Base-by-base conservation (phyloP, 2,797 vertebrate genomes). In the Eidolon dupreanum region DNA sequence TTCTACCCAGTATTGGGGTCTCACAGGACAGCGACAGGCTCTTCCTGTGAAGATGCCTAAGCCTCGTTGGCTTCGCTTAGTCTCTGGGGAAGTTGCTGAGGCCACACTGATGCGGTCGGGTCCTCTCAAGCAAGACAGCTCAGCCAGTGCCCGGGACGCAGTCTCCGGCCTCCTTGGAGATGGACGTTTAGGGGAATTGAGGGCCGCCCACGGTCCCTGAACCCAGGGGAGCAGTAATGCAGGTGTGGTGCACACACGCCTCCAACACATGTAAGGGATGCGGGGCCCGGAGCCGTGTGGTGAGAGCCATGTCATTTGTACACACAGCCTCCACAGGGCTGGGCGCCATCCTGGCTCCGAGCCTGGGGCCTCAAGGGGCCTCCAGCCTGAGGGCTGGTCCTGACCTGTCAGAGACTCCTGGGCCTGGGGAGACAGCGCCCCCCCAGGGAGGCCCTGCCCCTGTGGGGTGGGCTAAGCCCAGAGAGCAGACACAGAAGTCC, bases 381-480 rank as follows among this genome's bases (percentile, higher is more conserved):
- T 61, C 74, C 26, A 4, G 17, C 24, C 43, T 0, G 6, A 43
- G 43, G 16, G 9, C 33, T 6, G 1, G 24, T 28, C 20, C 36
- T 15, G 1, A 0, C 20, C 57, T 15, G 3, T 59, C 28, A 19
- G 43, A 33, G 36, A 11, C 24, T 0, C 36, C 6, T 0, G 0
- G 24, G 8, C 9, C 82, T 15, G 31, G 22, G 20, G 38, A 55
- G 4, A 28, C 2, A 2, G 49, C 10, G 0, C 22, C 2, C 46
- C 46, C 46, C 3, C 46, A 51, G n/a, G 41, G 28, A n/a, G 16
- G 11, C 70, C 57, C 88, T 0, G 0, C 20, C 65, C 1, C 22
- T 2, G 19, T 0, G 2, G 5, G 2, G n/a, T 1, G 19, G 15
- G 10, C 0, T 4, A 5, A 5, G 38, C 70, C 36, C 26, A 8